Evolutionary conservation across 2,888 invertebrate species (phyloP).

Genomic region (Epinotia demarniana): DNA sequence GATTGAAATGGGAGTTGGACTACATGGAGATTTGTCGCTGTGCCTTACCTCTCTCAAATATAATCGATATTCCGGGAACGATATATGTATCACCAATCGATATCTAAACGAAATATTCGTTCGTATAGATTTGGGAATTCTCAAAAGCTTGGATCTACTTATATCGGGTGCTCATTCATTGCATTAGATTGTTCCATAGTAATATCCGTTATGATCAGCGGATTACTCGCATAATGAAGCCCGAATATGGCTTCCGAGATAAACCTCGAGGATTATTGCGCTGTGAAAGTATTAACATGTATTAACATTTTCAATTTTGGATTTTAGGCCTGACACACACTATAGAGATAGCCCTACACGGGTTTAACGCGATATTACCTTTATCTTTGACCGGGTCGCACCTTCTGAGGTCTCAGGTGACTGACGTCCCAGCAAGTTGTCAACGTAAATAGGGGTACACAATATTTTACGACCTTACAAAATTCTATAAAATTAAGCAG

Average conservation of each 20-base stretch:
- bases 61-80: background rate
- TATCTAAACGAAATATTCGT: background rate
- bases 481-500: no score
- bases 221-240: constrained; percentile 29
- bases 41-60: no score
- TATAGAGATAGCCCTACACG: background rate
- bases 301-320: constrained; percentile 9
- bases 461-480: no score
- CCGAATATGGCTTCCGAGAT: constrained; percentile 27
- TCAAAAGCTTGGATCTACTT: background rate
- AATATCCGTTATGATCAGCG: background rate
- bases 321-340: background rate
- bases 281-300: constrained; percentile 26
- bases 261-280: constrained; percentile 30
- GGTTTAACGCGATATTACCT: background rate
- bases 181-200: background rate
- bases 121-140: background rate
- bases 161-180: background rate
- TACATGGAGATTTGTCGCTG: no score
- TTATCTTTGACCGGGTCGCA: no score
- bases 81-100: background rate
- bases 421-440: no score
- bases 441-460: no score
- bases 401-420: no score
- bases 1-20: no score